Base-by-base conservation (phyloP, 2,888 invertebrate species). In the Ceramica pisi region DNA sequence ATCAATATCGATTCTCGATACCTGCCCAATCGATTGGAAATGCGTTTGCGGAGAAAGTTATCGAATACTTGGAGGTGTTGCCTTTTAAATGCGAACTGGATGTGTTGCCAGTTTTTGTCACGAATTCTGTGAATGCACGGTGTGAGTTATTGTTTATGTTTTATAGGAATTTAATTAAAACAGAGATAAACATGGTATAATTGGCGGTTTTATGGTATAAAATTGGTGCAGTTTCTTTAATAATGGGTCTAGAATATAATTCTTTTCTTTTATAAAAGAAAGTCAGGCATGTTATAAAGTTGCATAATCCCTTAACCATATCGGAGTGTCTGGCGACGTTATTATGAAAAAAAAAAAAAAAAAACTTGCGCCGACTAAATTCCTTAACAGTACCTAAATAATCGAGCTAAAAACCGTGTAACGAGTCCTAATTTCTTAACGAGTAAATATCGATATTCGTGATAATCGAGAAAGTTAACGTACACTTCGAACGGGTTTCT, bases 1-100 rank as follows among this genome's bases (percentile, higher is more conserved):
- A 78, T 69, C 64, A 67, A 69, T 74, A 68, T 73, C 41, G 68
- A 69, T 77, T 67, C 65, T 77, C 74, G 81, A 78, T 82, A 64
- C 71, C 84, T 84, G 84, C 75, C 78, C 82, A 77, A 86, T 86
- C 82, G 82, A 85, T 87, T 88, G 85, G 84, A 88, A 89, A 84
- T 88, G 88, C 88, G 85, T 90, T 89, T 86, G 82, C 78, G 84
- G 92, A 88, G 91, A 91, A 91, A 92, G 92, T 89, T 84, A 87
- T 84, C 80, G 83, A 81, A 76, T 79, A 82, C 71, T 78, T 75
- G 76, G 76, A 74, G 83, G 80, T 80, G 81, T 78, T 80, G 82
- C 77, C 82, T 75, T 71, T 83, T 82, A 85, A 80, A 82, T 75
- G 59, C 64, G 44, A 77, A 78, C 71, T 78, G 59, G 71, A 79